Evolutionary conservation across 2,113 vertebrate species (phyloP).

Genomic region (Carettochelys insculpta): DNA sequence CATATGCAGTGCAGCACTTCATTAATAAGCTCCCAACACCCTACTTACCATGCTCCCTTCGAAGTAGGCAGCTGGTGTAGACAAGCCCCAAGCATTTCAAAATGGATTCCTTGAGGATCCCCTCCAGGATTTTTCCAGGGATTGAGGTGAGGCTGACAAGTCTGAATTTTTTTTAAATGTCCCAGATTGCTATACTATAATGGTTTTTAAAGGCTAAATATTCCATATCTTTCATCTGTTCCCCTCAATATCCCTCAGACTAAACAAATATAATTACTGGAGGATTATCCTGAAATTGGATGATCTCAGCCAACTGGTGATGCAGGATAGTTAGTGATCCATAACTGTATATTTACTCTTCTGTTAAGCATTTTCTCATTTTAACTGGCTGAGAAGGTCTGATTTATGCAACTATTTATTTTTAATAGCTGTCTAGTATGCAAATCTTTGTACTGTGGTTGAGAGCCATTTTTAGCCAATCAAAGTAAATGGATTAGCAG

Average conservation of each 20-base stretch:
- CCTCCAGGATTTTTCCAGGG: no score
- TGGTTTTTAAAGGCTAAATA: background rate
- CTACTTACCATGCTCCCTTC: no score
- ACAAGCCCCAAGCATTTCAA: no score
- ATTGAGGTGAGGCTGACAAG: no score
- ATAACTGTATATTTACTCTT: fast-evolving
- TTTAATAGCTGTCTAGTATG: background rate
- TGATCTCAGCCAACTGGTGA: background rate
- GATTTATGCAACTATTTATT: background rate
- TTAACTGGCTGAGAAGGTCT: background rate
- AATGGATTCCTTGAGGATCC: no score
- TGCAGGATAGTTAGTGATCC: background rate
- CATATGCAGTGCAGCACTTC: no score
- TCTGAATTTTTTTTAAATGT: no score
- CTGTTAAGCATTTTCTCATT: background rate
- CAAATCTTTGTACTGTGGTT: constrained; percentile 1
- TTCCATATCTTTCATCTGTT: background rate
- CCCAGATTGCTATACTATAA: no score
- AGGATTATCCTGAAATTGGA: background rate
- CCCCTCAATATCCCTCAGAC: background rate
- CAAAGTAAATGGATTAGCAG: background rate
- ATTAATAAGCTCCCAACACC: no score
- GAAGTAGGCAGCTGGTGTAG: no score
- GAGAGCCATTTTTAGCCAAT: background rate
- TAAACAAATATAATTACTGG: background rate